Evolutionary conservation across 2,113 vertebrate genomes (phyloP).

Genomic region (Erpornis zantholeuca): DNA sequence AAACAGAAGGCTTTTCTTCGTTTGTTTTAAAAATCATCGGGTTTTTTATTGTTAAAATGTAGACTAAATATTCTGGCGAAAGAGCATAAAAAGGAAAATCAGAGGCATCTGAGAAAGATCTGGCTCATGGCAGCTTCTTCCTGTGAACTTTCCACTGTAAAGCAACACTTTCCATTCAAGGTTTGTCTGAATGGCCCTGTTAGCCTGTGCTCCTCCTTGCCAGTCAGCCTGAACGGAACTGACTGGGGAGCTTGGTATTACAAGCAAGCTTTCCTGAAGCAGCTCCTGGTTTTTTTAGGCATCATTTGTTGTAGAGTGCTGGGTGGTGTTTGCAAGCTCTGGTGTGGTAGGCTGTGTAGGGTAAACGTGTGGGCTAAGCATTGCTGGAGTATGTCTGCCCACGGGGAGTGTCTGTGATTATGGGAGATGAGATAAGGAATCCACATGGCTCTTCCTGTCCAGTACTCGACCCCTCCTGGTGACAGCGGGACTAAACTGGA

Average conservation of each 20-base stretch:
- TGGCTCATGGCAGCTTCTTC: neutral
- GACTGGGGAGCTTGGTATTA: neutral
- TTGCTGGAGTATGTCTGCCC: neutral
- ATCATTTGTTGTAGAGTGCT: fast-evolving
- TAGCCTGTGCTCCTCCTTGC: neutral
- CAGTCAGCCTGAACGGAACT: neutral
- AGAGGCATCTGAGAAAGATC: neutral
- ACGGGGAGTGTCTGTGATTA: neutral
- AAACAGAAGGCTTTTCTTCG: neutral
- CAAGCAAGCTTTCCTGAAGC: neutral
- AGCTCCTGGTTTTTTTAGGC: neutral
- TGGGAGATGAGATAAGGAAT: neutral
- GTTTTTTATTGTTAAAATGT: neutral
- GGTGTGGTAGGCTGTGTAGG: neutral
- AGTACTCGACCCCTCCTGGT: neutral
- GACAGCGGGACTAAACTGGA: neutral
- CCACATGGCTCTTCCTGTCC: neutral
- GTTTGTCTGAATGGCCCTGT: neutral
- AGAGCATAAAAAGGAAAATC: neutral
- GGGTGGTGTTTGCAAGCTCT: neutral
- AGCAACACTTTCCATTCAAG: neutral
- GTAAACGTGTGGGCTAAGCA: neutral
- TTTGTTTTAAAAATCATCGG: neutral
- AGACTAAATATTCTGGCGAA: neutral
- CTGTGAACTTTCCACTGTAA: neutral